Evolutionary conservation across 1,140 invertebrate species (phyloP), one percentile per base, ranked within the genome.

Genomic region (Drosophila ironensis): DNA sequence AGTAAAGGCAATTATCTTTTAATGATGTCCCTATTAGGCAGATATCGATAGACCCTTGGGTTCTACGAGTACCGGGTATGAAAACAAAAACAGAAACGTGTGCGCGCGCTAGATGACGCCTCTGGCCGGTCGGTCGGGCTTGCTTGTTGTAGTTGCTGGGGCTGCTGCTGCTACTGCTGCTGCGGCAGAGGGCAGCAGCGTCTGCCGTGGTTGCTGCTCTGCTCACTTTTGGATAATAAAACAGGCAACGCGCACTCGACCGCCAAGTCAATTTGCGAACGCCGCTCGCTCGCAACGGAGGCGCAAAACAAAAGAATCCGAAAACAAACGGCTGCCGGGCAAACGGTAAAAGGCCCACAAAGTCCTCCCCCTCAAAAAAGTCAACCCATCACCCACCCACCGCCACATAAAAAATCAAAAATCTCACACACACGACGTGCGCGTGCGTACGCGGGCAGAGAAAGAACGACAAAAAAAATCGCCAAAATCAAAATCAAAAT

Each of bases 261-360:
- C 74, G 77, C 72, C 82, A 87, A 87, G 82, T 87, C 80, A 87
- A 87, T 87, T 88, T 75, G 82, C 78, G 70, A 87, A 74, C 63
- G 73, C 63, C 81, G 71, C 73, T 84, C 84, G 72, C 59, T 75
- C 77, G 72, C 72, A 75, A 63, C 80, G 80, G 80, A 63, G 78
- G 61, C 66, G 72, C 69, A 56, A 74, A 41, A 57, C 56, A 48
- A 48, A 60, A 54, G 52, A 63, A 68, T 42, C 41, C 22, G 53
- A 66, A 37, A 61, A 80, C 72, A 69, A 52, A 48, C 11, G 17
- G 22, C 44, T 28, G 30, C n/a, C 28, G 22, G 40, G 40, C 20
- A 44, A n/a, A 44, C 46, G 60, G 60, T 64, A 64, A 64, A 63
- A 48, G 57, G 12, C 9, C 25, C 20, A 8, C 11, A 8, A 11